Conservation (phyloP, 2,113 vertebrate genomes). For the Calyptommatus sinebrachiatus region DNA sequence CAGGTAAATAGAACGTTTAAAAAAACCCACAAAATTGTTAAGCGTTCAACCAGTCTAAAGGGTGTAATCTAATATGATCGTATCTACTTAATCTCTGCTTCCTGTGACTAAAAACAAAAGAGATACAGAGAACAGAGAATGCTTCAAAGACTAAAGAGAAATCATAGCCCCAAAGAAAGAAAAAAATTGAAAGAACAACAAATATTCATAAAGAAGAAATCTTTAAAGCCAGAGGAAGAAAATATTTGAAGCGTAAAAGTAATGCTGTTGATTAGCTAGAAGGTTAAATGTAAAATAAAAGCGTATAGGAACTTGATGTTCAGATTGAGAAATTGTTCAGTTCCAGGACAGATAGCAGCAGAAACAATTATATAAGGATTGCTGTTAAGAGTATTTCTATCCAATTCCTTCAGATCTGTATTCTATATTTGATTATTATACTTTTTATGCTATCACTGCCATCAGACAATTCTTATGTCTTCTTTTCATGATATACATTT, state of each 20-base stretch:
- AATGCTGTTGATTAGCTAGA: not conserved
- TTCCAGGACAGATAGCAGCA: not conserved
- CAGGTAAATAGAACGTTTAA: not conserved
- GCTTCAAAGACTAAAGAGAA: constrained; percentile 30
- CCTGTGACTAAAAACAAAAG: not conserved
- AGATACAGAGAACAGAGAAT: not conserved
- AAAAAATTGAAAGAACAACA: constrained; percentile 10
- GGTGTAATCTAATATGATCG: not conserved
- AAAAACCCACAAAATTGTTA: no score
- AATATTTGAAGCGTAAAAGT: not conserved
- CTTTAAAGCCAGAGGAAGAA: not conserved
- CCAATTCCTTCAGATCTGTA: not conserved
- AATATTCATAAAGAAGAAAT: not conserved
- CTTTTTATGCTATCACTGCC: no score
- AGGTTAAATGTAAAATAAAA: not conserved
- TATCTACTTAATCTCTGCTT: not conserved
- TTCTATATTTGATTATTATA: not conserved
- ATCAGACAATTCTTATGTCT: not conserved
- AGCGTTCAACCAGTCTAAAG: not conserved
- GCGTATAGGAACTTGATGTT: not conserved
- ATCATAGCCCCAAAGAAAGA: not conserved
- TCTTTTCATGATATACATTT: not conserved
- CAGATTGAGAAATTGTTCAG: constrained; percentile 4
- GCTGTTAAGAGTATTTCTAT: not conserved
- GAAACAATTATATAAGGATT: not conserved